These are phyloP conservation scores for Hippolais icterina DNA, from an alignment of 2,113 vertebrate genomes.

Conservation along the genomic window DNA sequence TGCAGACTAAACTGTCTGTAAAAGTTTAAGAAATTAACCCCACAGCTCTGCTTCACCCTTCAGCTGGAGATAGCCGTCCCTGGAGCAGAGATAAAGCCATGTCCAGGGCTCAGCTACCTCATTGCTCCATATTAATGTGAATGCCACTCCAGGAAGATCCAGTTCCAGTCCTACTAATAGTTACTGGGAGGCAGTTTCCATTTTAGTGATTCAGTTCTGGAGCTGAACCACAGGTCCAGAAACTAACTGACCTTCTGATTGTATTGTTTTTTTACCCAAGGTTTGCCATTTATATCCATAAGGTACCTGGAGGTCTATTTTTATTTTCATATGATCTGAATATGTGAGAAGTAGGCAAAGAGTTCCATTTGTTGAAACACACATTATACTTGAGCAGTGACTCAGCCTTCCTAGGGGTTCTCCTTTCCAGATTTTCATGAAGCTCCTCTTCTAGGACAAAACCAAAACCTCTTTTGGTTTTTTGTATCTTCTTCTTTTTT, in stretches of 20 bases:
- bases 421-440: not conserved
- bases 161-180: not conserved
- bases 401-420: not conserved
- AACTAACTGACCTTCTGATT: not conserved
- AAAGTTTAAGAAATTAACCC: not conserved
- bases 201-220: not conserved
- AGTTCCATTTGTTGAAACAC: not conserved
- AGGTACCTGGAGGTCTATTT: not conserved
- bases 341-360: not conserved
- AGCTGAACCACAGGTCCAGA: not conserved
- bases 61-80: not conserved
- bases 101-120: not conserved
- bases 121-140: not conserved
- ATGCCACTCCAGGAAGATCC: not conserved
- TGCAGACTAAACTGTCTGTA: not conserved
- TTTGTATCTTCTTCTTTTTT: not conserved
- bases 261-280: not conserved
- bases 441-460: not conserved
- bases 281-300: not conserved
- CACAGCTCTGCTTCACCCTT: not conserved
- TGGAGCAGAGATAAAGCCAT: not conserved
- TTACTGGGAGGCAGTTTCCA: not conserved
- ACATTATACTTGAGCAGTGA: accelerated
- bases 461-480: not conserved
- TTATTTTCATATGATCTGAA: not conserved